Evolutionary conservation across 2,113 vertebrate species (phyloP), one percentile per base, ranked within the genome.

Genomic region (Peromyscus leucopus): DNA sequence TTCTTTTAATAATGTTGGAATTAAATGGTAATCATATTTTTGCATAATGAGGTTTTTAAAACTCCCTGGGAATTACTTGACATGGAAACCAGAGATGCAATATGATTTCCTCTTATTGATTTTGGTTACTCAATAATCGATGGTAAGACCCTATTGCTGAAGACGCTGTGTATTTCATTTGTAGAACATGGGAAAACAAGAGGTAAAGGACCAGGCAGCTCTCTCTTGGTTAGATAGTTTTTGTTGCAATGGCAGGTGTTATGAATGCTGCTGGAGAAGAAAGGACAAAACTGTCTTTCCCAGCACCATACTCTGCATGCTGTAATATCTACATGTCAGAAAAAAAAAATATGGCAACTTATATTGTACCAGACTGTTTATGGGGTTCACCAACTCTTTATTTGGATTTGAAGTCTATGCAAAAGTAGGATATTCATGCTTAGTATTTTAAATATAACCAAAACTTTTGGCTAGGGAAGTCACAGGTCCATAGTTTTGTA

Each of bases 121-220:
- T 21, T 57, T 26, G 0, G 1, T 83, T 39, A 22, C 0, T 17
- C 12, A 63, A 3, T 61, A 42, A 28, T 15, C 28, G 12, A 36
- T 15, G 3, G 3, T 16, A 26, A 61, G 22, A 28, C 2, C 0
- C 3, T 84, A 61, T 84, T 61, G 12, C 22, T 84, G 22, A 84
- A 42, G 7, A 39, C 15, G 28, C n/a, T 42, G 13, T 1, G 13
- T 4, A 63, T 61, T 26, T 42, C 4, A 9, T 42, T 84, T 84
- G 57, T 16, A 61, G 17, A 4, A 24, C 17, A n/a, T 22, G 59
- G 21, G 59, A 24, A 82, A 82, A 22, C 19, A n/a, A 24, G 1
- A 3, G n/a, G 59, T 55, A 59, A 61, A 39, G 61, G 24, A 84
- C 6, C n/a, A 26, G n/a, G n/a, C 7, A 28, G 4, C 13, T 26